Percentiles rank a stretch among this genome's conserved stretches.
Evolutionary conservation across 1,140 invertebrate genomes (phyloP).

Genomic region (Brachionus rubens): DNA sequence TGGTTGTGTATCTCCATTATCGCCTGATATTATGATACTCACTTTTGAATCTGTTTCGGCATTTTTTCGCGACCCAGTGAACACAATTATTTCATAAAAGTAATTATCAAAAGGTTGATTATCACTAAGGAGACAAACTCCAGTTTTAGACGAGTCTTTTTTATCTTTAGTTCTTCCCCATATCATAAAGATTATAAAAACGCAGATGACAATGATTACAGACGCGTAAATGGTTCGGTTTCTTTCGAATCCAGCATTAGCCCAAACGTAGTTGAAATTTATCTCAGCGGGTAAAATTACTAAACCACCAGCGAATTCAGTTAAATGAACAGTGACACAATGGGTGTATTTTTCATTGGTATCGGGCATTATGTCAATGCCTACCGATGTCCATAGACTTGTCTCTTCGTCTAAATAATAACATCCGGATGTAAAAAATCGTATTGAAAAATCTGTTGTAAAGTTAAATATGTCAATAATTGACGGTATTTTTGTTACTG

Average conservation of each 20-base stretch:
- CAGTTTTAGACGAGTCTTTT: slow-evolving; percentile 62
- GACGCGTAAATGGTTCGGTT: slow-evolving; percentile 65
- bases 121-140: slow-evolving; percentile 61
- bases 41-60: slow-evolving; percentile 64
- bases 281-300: slow-evolving; percentile 59
- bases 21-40: slow-evolving; percentile 55
- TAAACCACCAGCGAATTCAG: slow-evolving; percentile 59
- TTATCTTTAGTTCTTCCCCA: slow-evolving; percentile 62
- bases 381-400: slow-evolving; percentile 50
- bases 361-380: slow-evolving; percentile 50
- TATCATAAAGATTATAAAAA: slow-evolving; percentile 61
- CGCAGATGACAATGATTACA: slow-evolving; percentile 60
- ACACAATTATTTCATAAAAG: slow-evolving; percentile 64
- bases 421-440: slow-evolving; percentile 49
- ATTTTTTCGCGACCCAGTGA: slow-evolving; percentile 61
- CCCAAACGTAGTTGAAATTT: slow-evolving; percentile 59
- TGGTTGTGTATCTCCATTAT: slow-evolving; percentile 62
- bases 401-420: slow-evolving; percentile 48
- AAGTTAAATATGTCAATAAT: slow-evolving; percentile 35
- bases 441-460: slow-evolving; percentile 49
- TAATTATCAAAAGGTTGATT: slow-evolving; percentile 63
- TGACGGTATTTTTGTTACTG: background rate
- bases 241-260: slow-evolving; percentile 62
- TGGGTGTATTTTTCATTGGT: slow-evolving; percentile 49
- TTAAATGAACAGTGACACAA: slow-evolving; percentile 58